These are phyloP conservation scores for Melitaea cinxia DNA, from an alignment of 1,140 invertebrate genomes.

Conservation along the genomic window DNA sequence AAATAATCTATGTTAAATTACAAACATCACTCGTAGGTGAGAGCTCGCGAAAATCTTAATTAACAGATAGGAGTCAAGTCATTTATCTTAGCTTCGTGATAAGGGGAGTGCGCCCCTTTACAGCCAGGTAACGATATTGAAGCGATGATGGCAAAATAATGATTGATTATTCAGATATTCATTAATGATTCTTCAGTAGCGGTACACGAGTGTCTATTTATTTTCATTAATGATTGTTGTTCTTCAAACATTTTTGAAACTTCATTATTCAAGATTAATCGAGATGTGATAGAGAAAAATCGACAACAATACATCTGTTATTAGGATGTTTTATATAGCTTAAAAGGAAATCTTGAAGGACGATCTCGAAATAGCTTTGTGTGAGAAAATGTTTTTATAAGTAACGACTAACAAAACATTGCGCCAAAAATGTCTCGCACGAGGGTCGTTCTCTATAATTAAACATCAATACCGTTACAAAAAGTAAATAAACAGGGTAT, in stretches of 20 bases:
- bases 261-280: slow-evolving; percentile 19
- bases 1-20: slow-evolving; percentile 64
- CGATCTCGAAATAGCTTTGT: slow-evolving; percentile 23
- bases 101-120: slow-evolving; percentile 56
- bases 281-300: slow-evolving; percentile 26
- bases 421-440: slow-evolving; percentile 67
- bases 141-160: slow-evolving; percentile 61
- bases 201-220: slow-evolving; percentile 28
- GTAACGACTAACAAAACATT: slow-evolving; percentile 57
- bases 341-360: slow-evolving; percentile 23
- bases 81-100: slow-evolving; percentile 73
- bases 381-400: slow-evolving; percentile 20
- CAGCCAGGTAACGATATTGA: slow-evolving; percentile 59
- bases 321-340: slow-evolving; percentile 6
- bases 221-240: slow-evolving; percentile 18
- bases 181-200: slow-evolving; percentile 45
- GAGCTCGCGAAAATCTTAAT: slow-evolving; percentile 79
- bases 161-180: slow-evolving; percentile 57
- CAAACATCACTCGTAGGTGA: slow-evolving; percentile 70
- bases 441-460: slow-evolving; percentile 76
- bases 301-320: slow-evolving; percentile 19
- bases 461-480: slow-evolving; percentile 81
- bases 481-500: slow-evolving; percentile 80
- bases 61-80: slow-evolving; percentile 75
- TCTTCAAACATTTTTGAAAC: slow-evolving; percentile 1